A percentile compares a stretch with the other conserved stretches of the same genome.
Conservation (phyloP, 2,113 vertebrate genomes). For the Narcine bancroftii region DNA sequence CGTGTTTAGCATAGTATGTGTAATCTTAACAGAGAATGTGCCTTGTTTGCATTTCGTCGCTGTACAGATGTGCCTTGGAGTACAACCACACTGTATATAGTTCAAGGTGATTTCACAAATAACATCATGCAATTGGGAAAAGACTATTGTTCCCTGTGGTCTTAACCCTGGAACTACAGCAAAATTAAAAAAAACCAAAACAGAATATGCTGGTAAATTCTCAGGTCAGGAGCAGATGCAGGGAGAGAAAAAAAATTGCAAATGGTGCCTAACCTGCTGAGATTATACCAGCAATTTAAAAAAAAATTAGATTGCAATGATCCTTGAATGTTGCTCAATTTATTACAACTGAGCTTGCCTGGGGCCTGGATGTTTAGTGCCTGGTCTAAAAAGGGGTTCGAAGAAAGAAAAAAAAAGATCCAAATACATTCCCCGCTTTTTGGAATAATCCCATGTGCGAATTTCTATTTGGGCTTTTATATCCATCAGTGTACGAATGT, state of each 20-base stretch:
- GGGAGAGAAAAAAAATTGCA: not conserved
- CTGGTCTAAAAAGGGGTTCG: not conserved
- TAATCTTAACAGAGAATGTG: not conserved
- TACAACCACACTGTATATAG: not conserved
- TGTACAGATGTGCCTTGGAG: not conserved
- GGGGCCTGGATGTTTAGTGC: not conserved
- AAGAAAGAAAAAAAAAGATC: not conserved
- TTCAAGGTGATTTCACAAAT: not conserved
- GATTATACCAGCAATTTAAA: not conserved
- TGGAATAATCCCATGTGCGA: not conserved
- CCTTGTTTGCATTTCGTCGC: not conserved
- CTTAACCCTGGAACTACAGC: not conserved
- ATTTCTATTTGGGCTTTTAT: not conserved
- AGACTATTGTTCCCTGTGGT: not conserved
- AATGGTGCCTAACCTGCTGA: not conserved
- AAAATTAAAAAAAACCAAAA: slow-evolving; percentile 12
- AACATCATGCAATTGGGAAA: not conserved
- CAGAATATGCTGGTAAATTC: not conserved
- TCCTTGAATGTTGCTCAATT: not conserved
- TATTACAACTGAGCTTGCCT: not conserved
- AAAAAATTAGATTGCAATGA: too few relatives aligned
- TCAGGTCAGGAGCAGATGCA: not conserved
- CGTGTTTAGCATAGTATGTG: too few relatives aligned
- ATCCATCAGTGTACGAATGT: not conserved
- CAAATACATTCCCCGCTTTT: too few relatives aligned